These are phyloP conservation scores for Grus americana DNA, from an alignment of 2,113 vertebrate genomes.

Conservation along the genomic window DNA sequence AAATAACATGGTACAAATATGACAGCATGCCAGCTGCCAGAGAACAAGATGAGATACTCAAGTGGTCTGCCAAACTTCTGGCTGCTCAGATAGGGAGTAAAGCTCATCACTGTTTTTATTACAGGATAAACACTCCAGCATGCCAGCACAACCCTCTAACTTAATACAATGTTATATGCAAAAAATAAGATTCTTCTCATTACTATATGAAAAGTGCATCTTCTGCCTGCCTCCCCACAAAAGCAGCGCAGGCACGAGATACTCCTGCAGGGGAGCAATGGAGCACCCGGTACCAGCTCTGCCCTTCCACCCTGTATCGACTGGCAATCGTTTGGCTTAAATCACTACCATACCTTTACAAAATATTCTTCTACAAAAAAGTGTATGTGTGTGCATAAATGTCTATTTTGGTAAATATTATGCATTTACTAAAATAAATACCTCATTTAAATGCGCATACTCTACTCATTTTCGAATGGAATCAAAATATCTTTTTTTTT, in stretches of 20 bases:
- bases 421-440: background rate
- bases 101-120: background rate
- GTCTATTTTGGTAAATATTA: background rate
- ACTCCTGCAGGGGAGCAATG: background rate
- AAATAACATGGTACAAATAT: background rate
- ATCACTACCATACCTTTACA: background rate
- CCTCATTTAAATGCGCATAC: background rate
- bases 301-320: accelerated
- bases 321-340: background rate
- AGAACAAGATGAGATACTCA: background rate
- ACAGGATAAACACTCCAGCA: background rate
- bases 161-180: background rate
- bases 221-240: background rate
- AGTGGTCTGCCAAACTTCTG: background rate
- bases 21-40: background rate
- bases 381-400: accelerated
- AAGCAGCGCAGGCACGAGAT: background rate
- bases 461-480: background rate
- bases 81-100: background rate
- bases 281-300: background rate
- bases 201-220: background rate
- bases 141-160: background rate
- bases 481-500: background rate
- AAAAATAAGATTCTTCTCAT: background rate
- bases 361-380: background rate